Evolutionary conservation across 2,888 invertebrate species (phyloP), one percentile per base, ranked within the genome.

Genomic region (Cosmopolites sordidus): DNA sequence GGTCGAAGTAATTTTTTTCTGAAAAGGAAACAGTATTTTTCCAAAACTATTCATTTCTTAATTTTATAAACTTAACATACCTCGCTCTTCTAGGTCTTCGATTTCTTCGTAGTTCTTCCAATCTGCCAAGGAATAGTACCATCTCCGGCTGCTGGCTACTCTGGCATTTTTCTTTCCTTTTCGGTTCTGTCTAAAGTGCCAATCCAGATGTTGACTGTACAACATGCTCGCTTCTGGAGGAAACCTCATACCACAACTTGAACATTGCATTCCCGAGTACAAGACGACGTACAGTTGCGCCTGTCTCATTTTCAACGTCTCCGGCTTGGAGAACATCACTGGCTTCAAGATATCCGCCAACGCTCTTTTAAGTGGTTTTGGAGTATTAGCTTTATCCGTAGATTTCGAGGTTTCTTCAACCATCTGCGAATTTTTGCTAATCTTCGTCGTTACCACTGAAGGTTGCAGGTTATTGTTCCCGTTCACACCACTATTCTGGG

Each of bases 171-270:
- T 92, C 60, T 92, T 83, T 64, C 92, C 93, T 48, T 87, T 80
- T 1, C 93, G 78, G 77, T 98, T 98, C 74, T 93, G 92, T 0
- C 94, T 78, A 77, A 98, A 98, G 77, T 99, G 99, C 97, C 98
- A 98, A 77, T 99, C 98, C 55, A 98, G 81, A 76, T 99, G 99
- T 71, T 92, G 91, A 65, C 88, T 89, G 75, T 97, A 99, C 58
- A 89, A 84, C 61, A 88, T 87, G 6, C 89, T 91, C 68, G 89
- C 87, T 74, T 92, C 92, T 0, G 91, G 87, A 11, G 91, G 88
- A 75, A 98, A 97, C 41, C 97, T 82, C 56, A 92, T 84, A 27
- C 98, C 98, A 76, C 99, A 99, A 46, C 93, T 92, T 60, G 92
- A 89, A 76, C 99, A 99, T 70, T 96, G 97, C 81, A 94, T 89